Conservation (phyloP, 2,113 vertebrate genomes). For the Pleuronectes platessa region DNA sequence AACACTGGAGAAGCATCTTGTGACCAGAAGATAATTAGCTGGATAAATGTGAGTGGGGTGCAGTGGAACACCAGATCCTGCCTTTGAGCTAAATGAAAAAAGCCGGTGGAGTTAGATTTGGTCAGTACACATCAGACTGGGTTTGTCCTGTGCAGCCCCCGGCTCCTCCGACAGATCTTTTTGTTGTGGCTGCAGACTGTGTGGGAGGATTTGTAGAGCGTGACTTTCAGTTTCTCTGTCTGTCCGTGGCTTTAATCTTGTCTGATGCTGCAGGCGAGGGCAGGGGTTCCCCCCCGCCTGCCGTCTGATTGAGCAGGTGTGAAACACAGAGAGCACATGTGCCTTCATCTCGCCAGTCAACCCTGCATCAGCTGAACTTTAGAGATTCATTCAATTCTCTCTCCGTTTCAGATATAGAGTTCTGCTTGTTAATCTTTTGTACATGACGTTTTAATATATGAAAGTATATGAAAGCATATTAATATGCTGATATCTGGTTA, state of each 20-base stretch:
- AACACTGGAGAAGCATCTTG: background rate
- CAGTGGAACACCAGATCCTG: background rate
- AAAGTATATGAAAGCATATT: background rate
- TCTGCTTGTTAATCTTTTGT: background rate
- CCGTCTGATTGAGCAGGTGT: constrained; percentile 77
- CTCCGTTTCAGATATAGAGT: background rate
- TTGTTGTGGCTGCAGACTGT: constrained; percentile 75
- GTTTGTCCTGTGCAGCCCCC: constrained; percentile 14
- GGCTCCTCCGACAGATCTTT: constrained; percentile 47
- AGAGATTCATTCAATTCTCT: background rate
- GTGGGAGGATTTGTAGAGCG: constrained; percentile 71
- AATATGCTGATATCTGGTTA: no score
- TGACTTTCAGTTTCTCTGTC: constrained; percentile 62
- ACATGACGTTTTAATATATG: background rate
- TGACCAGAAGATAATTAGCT: background rate
- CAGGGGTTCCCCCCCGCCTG: constrained; percentile 55
- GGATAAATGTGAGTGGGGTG: background rate
- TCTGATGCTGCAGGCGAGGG: constrained; percentile 63
- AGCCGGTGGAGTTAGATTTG: background rate
- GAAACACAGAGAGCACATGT: constrained; percentile 52
- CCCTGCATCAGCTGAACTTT: constrained; percentile 29
- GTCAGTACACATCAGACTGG: constrained; percentile 1
- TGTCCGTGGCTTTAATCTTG: constrained; percentile 82
- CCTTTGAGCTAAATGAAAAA: background rate
- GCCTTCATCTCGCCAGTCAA: constrained; percentile 37